These are phyloP conservation scores for Phengaris alcon DNA, from an alignment of 2,888 invertebrate species.

Conservation along the genomic window DNA sequence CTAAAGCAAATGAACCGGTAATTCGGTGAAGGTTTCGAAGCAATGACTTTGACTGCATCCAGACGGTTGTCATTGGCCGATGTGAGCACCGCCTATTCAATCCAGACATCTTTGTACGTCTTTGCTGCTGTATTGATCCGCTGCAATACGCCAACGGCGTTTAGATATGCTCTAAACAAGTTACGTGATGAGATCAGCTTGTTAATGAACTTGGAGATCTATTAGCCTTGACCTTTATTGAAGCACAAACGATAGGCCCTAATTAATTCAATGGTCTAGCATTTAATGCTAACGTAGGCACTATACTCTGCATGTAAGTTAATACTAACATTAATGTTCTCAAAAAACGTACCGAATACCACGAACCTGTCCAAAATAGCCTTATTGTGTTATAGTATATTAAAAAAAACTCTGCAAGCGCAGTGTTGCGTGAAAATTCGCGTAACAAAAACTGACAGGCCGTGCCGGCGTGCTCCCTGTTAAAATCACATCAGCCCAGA, in stretches of 20 bases:
- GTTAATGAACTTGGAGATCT: slow-evolving; percentile 39
- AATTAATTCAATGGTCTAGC: background rate
- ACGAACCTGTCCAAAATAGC: slow-evolving; percentile 40
- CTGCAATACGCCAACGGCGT: slow-evolving; percentile 56
- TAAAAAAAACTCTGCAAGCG: slow-evolving; percentile 62
- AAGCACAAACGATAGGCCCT: background rate
- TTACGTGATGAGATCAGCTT: slow-evolving; percentile 19
- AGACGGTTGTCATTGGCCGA: slow-evolving; percentile 62
- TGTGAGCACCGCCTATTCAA: slow-evolving; percentile 69
- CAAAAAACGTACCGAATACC: background rate
- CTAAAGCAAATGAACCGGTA: slow-evolving; percentile 56
- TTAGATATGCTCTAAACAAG: slow-evolving; percentile 28
- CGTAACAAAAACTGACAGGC: slow-evolving; percentile 55
- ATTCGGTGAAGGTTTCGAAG: slow-evolving; percentile 74
- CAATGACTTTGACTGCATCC: slow-evolving; percentile 65
- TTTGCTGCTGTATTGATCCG: slow-evolving; percentile 68
- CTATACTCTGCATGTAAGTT: background rate
- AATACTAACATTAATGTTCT: background rate
- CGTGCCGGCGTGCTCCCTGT: slow-evolving; percentile 50
- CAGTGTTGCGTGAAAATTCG: slow-evolving; percentile 64
- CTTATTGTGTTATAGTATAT: slow-evolving; percentile 46
- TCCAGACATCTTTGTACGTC: slow-evolving; percentile 58
- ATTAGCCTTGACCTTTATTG: slow-evolving; percentile 42
- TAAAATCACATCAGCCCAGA: slow-evolving; percentile 46
- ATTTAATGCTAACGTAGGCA: background rate